Conservation (phyloP, 2,797 vertebrate species). For the Malacoraja senta region DNA sequence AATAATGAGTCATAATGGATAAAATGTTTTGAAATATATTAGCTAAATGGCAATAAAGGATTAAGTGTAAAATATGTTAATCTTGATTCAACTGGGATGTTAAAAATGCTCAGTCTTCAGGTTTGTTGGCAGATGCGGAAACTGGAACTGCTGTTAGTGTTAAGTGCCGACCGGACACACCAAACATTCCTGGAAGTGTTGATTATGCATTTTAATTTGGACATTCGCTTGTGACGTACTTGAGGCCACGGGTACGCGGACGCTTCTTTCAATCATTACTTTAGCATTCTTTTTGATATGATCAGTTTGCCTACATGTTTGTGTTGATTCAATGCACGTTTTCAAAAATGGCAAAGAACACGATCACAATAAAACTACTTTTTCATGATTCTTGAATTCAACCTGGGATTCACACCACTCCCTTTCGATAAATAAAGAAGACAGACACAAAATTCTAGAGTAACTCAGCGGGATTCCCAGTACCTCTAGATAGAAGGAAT, state of each 20-base stretch:
- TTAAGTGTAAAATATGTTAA: background rate
- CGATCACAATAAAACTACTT: background rate
- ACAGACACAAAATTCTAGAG: no score
- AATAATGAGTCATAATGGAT: background rate
- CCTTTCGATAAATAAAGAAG: no score
- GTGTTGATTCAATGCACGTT: no score
- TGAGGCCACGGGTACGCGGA: no score
- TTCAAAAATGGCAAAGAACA: no score
- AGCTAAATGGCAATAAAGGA: background rate
- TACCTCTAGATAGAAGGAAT: no score
- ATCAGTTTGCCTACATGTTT: no score
- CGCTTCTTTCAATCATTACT: background rate
- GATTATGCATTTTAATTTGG: background rate
- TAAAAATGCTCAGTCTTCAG: background rate
- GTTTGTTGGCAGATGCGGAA: background rate
- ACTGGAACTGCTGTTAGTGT: background rate
- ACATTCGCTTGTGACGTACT: background rate
- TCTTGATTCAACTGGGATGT: background rate
- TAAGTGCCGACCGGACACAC: background rate
- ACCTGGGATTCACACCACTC: background rate
- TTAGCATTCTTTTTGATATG: background rate
- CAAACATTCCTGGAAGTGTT: background rate
- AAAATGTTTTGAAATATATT: conserved; percentile 4
- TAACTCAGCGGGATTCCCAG: no score
- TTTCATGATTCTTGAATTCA: background rate